Base-by-base conservation (phyloP, 2,797 vertebrate species). In the Enteromius fasciolatus region DNA sequence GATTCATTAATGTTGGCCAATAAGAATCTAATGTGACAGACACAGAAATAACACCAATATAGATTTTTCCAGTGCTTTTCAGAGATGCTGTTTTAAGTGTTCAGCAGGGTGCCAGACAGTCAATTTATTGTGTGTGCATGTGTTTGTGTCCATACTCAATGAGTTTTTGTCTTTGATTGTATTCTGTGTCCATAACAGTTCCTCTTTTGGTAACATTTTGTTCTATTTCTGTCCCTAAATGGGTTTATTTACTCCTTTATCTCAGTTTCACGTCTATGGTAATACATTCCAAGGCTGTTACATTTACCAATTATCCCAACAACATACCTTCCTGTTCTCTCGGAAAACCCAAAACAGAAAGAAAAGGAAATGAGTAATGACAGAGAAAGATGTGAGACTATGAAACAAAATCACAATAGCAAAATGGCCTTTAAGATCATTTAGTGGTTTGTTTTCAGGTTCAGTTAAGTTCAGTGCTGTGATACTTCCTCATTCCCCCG, bases 41-140 rank as follows among this genome's bases (percentile, higher is more conserved):
- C 86, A 70, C 84, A 80, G 89, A 93, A 91, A 93, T 91, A 94
- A 93, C 90, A 90, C 88, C 87, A 84, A 83, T 94, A 95, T 94
- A 90, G 93, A 94, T 95, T 94, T 94, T 95, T 94, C 94, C 93
- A 91, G 91, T 75, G 83, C 31, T 93, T 93, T 92, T 83, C 25
- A 83, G 87, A 87, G 75, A 78, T 78, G 83, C 75, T 78, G 46
- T 84, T 86, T 72, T 75, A 54, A 80, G 76, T 88, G 87, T 79
- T 82, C 61, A 46, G n/a, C 28, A 80, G 75, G 84, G 81, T 84
- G 78, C 88, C 83, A 87, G 54, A 79, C 82, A 86, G 82, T 80
- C 54, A 76, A 41, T 66, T 64, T 77, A n/a, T 83, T 59, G 25
- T 41, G 82, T 86, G 46, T 86, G 67, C 33, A 44, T 83, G 66